Conservation (phyloP, 2,113 vertebrate species). For the Cottus gobio region DNA sequence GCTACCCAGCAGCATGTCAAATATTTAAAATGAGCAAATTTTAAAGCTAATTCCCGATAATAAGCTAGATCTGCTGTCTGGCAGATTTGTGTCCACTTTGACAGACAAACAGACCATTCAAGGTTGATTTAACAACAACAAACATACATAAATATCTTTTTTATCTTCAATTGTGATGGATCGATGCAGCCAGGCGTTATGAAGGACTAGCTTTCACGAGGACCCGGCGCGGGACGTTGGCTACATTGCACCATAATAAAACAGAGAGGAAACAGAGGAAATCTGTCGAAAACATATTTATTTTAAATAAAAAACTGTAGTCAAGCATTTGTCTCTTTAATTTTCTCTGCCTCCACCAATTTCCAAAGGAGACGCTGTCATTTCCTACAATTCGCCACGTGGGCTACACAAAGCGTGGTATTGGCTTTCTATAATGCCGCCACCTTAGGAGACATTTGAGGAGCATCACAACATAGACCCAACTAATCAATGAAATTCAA, state of each 20-base stretch:
- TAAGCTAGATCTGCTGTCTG: background rate
- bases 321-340: background rate
- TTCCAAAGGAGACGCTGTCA: too few species aligned
- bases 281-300: background rate
- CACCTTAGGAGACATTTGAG: too few species aligned
- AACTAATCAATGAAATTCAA: too few species aligned
- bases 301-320: background rate
- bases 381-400: too few species aligned
- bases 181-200: background rate
- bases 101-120: background rate
- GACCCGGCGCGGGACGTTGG: background rate
- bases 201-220: background rate
- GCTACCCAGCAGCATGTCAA: background rate
- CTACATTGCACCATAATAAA: background rate
- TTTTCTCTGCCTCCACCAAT: too few species aligned
- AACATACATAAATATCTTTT: too few species aligned
- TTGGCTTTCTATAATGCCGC: background rate
- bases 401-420: background rate
- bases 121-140: background rate
- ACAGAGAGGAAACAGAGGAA: background rate
- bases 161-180: background rate
- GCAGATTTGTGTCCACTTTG: too few species aligned
- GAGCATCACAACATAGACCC: background rate
- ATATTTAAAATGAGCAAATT: background rate
- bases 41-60: background rate